phyloP scores from a whole-genome alignment of 1,140 invertebrate species.

The Holotrichia oblita region DNA sequence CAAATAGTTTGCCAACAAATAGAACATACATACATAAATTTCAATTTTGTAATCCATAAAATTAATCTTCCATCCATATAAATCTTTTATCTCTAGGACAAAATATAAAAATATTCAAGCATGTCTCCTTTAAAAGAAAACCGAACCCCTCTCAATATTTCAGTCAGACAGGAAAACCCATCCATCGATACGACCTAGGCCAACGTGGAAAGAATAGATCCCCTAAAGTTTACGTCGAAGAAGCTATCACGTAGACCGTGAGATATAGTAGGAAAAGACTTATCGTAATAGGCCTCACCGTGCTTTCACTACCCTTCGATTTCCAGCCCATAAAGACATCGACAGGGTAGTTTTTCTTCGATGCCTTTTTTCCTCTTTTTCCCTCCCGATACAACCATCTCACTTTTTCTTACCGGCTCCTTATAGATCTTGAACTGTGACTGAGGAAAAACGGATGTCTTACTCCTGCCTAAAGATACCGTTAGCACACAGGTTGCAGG shows the following conservation, averaged over 20 bases:
- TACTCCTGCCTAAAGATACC: not conserved
- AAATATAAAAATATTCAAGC: not conserved
- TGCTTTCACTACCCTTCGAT: slow-evolving; percentile 29
- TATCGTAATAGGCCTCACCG: not conserved
- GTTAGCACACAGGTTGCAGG: slow-evolving; percentile 24
- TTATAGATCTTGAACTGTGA: not conserved
- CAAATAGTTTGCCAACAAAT: no score
- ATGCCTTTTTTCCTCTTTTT: not conserved
- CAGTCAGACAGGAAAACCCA: not conserved
- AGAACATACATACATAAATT: no score
- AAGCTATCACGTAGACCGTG: slow-evolving; percentile 13
- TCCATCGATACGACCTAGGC: not conserved
- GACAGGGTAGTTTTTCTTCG: slow-evolving; percentile 23
- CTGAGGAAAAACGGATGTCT: not conserved
- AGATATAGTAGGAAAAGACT: not conserved
- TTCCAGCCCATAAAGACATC: slow-evolving; percentile 25
- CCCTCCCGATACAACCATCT: not conserved
- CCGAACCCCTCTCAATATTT: slow-evolving; percentile 11
- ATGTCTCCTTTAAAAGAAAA: slow-evolving; percentile 1
- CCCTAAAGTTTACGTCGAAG: not conserved
- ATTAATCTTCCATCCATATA: no score
- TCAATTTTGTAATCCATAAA: no score
- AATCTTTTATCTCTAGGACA: no score
- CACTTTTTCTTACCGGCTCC: not conserved
- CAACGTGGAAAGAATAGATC: not conserved